Evolutionary conservation across 1,140 invertebrate species (phyloP).

Genomic region (Papilio glaucus): DNA sequence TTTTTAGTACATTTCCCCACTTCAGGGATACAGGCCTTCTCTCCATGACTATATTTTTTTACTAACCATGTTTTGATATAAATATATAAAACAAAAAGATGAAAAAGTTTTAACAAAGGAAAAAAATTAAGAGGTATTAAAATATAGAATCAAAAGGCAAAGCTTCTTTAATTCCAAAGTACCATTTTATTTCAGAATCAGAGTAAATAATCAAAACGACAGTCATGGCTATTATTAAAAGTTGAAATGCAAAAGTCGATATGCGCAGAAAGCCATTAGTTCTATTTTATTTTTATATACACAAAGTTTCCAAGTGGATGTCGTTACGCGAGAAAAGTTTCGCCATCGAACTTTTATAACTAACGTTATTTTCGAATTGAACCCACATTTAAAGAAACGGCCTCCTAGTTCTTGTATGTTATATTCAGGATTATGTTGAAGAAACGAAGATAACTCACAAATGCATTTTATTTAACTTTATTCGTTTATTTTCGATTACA

Average conservation of each 20-base stretch:
- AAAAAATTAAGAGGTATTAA: neutral
- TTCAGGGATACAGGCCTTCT: too few relatives aligned
- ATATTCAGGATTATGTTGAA: conserved; percentile 22
- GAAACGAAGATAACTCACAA: neutral
- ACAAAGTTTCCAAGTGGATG: conserved; percentile 57
- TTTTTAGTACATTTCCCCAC: too few relatives aligned
- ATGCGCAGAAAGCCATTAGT: conserved; percentile 40
- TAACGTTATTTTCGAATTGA: conserved; percentile 69
- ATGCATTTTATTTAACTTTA: too few relatives aligned
- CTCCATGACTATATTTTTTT: too few relatives aligned
- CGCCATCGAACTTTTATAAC: conserved; percentile 66
- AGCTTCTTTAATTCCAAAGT: neutral
- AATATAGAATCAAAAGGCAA: neutral
- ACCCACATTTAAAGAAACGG: conserved; percentile 56
- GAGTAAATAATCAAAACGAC: neutral
- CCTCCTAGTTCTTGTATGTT: conserved; percentile 46
- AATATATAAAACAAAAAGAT: too few relatives aligned
- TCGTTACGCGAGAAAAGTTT: conserved; percentile 63
- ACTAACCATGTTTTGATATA: too few relatives aligned
- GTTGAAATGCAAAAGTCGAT: conserved; percentile 34
- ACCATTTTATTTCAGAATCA: neutral
- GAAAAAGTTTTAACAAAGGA: neutral
- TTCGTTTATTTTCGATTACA: too few relatives aligned
- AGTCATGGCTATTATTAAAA: conserved; percentile 32
- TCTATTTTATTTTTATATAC: conserved; percentile 57